Evolutionary conservation across 2,797 vertebrate genomes (phyloP).

Genomic region (Centropyge bicolor): DNA sequence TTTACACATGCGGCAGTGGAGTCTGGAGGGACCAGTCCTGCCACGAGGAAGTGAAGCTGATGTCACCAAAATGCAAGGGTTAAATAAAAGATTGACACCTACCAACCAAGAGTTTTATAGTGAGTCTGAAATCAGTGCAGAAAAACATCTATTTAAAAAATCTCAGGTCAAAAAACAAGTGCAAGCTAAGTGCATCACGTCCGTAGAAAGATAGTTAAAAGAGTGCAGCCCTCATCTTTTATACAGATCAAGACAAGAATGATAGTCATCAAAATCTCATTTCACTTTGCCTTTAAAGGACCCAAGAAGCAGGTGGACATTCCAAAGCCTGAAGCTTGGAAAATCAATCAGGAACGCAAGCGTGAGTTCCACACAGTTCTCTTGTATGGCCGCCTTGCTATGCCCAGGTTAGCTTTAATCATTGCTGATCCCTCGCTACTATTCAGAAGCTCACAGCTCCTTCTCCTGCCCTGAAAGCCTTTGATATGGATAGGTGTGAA

Average conservation of each 20-base stretch:
- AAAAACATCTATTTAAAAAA: not conserved
- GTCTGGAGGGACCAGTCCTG: not conserved
- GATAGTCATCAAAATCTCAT: conserved; percentile 50
- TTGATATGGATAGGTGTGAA: conserved; percentile 83
- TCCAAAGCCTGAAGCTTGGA: conserved; percentile 60
- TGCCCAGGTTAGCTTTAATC: conserved; percentile 83
- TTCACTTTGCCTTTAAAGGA: conserved; percentile 43
- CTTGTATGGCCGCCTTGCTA: conserved; percentile 63
- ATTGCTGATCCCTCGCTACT: conserved; percentile 72
- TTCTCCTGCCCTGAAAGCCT: conserved; percentile 73
- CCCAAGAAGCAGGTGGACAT: conserved; percentile 49
- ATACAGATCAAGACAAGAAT: conserved; percentile 34
- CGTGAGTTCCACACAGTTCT: conserved; percentile 56
- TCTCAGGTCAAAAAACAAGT: not conserved
- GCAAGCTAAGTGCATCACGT: not conserved
- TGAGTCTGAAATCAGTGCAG: not conserved
- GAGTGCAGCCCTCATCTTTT: not conserved
- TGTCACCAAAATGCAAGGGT: not conserved
- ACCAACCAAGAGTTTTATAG: not conserved
- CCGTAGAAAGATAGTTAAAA: conserved; percentile 3
- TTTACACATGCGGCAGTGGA: not conserved
- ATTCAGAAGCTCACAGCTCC: conserved; percentile 70
- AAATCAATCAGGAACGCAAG: conserved; percentile 74
- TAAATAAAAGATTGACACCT: not conserved
- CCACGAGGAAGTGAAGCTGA: not conserved